Percentiles rank a stretch among this genome's conserved stretches.
These are phyloP conservation scores for Triplophysa bombifrons DNA, from an alignment of 2,797 vertebrate species.

Conservation along the genomic window DNA sequence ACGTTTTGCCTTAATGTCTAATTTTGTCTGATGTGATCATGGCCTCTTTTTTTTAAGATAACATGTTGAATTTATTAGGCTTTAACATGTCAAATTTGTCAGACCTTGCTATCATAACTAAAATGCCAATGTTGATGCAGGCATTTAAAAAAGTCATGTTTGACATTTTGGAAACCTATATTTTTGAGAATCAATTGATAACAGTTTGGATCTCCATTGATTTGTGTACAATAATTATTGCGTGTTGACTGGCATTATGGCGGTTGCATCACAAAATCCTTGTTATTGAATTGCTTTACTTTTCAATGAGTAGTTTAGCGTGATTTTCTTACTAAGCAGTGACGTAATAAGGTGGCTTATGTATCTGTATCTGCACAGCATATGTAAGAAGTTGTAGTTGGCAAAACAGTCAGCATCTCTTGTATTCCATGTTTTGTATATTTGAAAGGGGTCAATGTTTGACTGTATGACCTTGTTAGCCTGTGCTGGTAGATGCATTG, in stretches of 20 bases:
- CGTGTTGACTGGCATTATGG: neutral
- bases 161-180: too few species aligned
- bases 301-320: neutral
- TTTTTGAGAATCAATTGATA: neutral
- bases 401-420: neutral
- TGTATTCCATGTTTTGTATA: neutral
- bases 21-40: too few species aligned
- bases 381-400: neutral
- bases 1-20: too few species aligned
- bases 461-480: neutral
- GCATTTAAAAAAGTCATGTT: too few species aligned
- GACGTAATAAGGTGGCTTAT: neutral
- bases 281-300: neutral
- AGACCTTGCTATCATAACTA: too few species aligned
- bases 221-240: neutral
- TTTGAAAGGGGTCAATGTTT: neutral
- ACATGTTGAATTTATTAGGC: too few species aligned
- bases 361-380: neutral
- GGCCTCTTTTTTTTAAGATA: too few species aligned
- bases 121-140: too few species aligned
- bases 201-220: slow-evolving; percentile 3
- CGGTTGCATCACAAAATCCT: neutral
- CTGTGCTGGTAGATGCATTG: neutral
- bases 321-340: neutral
- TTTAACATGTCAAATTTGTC: too few species aligned